A percentile compares a stretch with the other conserved stretches of the same genome.
Evolutionary conservation across 2,797 vertebrate genomes (phyloP).

Genomic region (Pempheris klunzingeri): DNA sequence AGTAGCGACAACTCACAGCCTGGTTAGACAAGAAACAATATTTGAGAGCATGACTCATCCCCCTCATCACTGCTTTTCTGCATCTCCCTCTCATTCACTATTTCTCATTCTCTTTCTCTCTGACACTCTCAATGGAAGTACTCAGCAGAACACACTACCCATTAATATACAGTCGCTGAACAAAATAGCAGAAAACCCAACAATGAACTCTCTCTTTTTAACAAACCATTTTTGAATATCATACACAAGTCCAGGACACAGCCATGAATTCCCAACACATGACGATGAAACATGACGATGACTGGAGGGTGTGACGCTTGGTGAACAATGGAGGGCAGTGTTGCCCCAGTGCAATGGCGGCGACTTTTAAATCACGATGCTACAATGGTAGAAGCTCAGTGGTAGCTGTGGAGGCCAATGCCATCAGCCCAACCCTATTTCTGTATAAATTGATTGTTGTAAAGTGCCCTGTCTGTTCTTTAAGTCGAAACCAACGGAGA

Average conservation of each 20-base stretch:
- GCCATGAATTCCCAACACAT: not conserved
- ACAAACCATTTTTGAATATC: constrained; percentile 9
- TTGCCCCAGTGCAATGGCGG: no score
- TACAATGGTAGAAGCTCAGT: no score
- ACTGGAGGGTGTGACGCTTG: no score
- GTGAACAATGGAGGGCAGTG: no score
- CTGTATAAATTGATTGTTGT: not conserved
- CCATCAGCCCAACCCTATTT: no score
- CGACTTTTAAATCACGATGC: no score
- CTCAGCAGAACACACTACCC: not conserved
- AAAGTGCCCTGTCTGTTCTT: not conserved
- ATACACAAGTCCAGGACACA: not conserved
- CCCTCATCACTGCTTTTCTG: constrained; percentile 32
- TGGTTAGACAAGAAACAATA: constrained; percentile 43
- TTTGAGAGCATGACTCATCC: constrained; percentile 62
- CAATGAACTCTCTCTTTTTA: constrained; percentile 13
- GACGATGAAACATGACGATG: not conserved
- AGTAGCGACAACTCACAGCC: constrained; percentile 41
- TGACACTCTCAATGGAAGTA: not conserved
- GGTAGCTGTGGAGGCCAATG: no score
- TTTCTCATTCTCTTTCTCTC: constrained; percentile 24
- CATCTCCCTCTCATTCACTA: constrained; percentile 34
- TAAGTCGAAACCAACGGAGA: not conserved
- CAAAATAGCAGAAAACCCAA: not conserved
- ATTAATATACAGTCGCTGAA: not conserved